Conservation (phyloP, 2,113 vertebrate species). For the Melanerpes formicivorus region DNA sequence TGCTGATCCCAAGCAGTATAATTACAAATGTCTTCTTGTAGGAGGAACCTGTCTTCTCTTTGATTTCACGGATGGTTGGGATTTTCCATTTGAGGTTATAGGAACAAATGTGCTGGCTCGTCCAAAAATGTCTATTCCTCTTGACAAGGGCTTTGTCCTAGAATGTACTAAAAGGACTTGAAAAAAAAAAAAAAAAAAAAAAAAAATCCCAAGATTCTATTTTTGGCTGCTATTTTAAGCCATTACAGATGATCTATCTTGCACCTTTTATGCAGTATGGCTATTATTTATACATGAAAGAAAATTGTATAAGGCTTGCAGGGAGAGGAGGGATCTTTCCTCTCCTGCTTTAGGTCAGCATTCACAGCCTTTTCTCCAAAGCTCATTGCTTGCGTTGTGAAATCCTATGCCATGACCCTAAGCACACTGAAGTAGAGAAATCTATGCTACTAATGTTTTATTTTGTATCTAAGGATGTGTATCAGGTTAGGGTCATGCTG, state of each 20-base stretch:
- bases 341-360: neutral
- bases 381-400: neutral
- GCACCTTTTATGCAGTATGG: conserved; percentile 23
- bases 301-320: neutral
- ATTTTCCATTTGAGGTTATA: conserved; percentile 59
- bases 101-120: conserved; percentile 41
- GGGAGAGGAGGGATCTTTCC: neutral
- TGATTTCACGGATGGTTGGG: conserved; percentile 58
- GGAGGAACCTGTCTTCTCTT: conserved; percentile 49
- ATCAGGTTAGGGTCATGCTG: neutral
- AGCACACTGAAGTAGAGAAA: neutral
- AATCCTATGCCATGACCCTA: neutral
- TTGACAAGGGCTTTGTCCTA: conserved; percentile 43
- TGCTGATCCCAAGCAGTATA: conserved; percentile 28
- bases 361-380: neutral
- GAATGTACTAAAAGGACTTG: conserved; percentile 48
- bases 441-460: neutral
- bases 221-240: conserved; percentile 29
- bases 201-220: neutral
- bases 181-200: neutral
- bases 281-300: conserved; percentile 53
- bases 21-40: conserved; percentile 57
- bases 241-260: conserved; percentile 31
- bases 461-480: neutral
- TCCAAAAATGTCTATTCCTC: conserved; percentile 38